Percentiles rank a stretch among this genome's conserved stretches.
These are phyloP conservation scores for Portevinia maculata DNA, from an alignment of 2,888 invertebrate genomes.

Conservation along the genomic window DNA sequence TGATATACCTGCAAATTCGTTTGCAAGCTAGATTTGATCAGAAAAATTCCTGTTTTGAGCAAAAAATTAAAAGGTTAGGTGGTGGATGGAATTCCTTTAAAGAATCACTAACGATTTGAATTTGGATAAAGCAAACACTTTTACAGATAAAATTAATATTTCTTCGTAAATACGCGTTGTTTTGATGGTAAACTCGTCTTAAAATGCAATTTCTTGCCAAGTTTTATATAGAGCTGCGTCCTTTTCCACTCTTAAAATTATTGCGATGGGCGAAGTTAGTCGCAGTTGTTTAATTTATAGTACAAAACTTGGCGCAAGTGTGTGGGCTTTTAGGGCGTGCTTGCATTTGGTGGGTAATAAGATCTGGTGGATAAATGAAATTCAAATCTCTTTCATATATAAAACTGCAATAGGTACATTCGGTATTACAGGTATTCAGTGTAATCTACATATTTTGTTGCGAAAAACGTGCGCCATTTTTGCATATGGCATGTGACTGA, in stretches of 20 bases:
- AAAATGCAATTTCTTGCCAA: constrained; percentile 57
- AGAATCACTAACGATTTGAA: constrained; percentile 14
- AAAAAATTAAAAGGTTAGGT: constrained; percentile 60
- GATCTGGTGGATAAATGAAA: too few species aligned
- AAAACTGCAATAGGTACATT: too few species aligned
- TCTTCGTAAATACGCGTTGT: background rate
- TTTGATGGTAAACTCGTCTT: constrained; percentile 17
- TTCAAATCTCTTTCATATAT: too few species aligned
- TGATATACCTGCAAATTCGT: constrained; percentile 38
- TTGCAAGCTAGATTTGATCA: constrained; percentile 55
- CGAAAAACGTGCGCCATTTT: too few species aligned
- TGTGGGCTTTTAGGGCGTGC: background rate
- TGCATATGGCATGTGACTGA: too few species aligned
- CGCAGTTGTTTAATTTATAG: background rate
- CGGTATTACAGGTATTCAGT: too few species aligned
- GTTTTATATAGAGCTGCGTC: constrained; percentile 70
- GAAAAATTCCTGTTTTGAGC: constrained; percentile 45
- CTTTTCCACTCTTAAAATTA: constrained; percentile 71
- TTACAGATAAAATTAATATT: constrained; percentile 15
- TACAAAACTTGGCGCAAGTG: constrained; percentile 38
- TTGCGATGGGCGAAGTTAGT: constrained; percentile 62
- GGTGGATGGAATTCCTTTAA: constrained; percentile 15
- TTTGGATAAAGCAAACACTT: constrained; percentile 7
- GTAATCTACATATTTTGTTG: too few species aligned
- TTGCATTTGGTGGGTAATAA: background rate